Conservation (phyloP, 2,888 invertebrate genomes). For the Cosmorhoe ocellata region DNA sequence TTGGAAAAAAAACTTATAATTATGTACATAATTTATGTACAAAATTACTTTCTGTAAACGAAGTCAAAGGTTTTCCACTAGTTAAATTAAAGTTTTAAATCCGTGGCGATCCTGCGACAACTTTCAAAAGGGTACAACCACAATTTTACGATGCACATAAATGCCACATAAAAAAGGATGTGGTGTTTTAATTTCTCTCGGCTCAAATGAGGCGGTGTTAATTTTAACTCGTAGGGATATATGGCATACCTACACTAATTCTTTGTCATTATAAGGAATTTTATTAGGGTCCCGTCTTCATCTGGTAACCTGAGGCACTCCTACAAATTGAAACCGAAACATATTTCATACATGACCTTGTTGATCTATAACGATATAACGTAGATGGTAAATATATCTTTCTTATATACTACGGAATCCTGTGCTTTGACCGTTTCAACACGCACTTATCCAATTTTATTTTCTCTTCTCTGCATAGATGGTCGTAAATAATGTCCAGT, state of each 20-base stretch:
- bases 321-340: not conserved
- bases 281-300: conserved; percentile 42
- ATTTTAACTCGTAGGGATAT: conserved; percentile 67
- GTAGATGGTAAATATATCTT: no score
- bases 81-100: conserved; percentile 27
- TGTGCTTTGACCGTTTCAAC: not conserved
- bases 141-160: conserved; percentile 73
- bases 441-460: conserved; percentile 17
- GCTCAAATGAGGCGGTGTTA: conserved; percentile 76
- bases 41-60: no score
- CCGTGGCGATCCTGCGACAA: conserved; percentile 51
- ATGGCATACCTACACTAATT: conserved; percentile 60
- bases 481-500: conserved; percentile 69
- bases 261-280: conserved; percentile 70
- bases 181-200: conserved; percentile 76
- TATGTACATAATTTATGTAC: no score
- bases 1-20: no score
- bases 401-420: conserved; percentile 7
- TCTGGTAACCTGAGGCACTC: conserved; percentile 1
- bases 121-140: conserved; percentile 66
- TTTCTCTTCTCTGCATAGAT: conserved; percentile 49
- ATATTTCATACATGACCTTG: no score
- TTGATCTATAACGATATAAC: no score
- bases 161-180: conserved; percentile 80
- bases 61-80: not conserved